phyloP scores from a whole-genome alignment of 2,888 invertebrate genomes.

The Sinotaia quadrata region DNA sequence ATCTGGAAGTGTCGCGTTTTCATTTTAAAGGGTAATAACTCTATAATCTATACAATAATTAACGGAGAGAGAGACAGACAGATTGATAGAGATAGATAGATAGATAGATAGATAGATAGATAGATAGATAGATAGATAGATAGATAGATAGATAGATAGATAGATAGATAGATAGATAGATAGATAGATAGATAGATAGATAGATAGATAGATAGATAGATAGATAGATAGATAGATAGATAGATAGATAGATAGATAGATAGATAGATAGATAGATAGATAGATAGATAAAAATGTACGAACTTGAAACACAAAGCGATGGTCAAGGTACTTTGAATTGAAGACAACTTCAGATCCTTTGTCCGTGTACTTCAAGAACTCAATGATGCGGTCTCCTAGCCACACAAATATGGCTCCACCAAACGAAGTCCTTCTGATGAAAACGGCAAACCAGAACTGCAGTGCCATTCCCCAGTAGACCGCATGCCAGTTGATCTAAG shows the following conservation, averaged over 20 bases:
- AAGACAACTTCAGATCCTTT: constrained; percentile 89
- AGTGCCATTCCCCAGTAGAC: constrained; percentile 84
- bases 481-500: constrained; percentile 79
- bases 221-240: constrained; percentile 3
- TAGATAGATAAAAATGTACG: neutral
- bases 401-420: constrained; percentile 79
- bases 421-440: constrained; percentile 56
- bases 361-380: constrained; percentile 84
- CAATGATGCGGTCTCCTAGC: constrained; percentile 80
- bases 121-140: too few species aligned
- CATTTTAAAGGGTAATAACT: too few species aligned
- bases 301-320: constrained; percentile 42
- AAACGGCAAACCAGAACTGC: constrained; percentile 81
- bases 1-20: too few species aligned
- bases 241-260: constrained; percentile 5
- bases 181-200: too few species aligned
- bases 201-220: too few species aligned
- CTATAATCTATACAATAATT: too few species aligned
- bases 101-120: too few species aligned
- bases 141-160: too few species aligned
- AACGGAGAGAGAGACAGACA: too few species aligned
- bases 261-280: constrained; percentile 5
- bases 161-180: too few species aligned
- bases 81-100: too few species aligned
- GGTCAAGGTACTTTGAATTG: constrained; percentile 73